Conservation (phyloP, 2,797 vertebrate genomes). For the Echeneis naucrates region DNA sequence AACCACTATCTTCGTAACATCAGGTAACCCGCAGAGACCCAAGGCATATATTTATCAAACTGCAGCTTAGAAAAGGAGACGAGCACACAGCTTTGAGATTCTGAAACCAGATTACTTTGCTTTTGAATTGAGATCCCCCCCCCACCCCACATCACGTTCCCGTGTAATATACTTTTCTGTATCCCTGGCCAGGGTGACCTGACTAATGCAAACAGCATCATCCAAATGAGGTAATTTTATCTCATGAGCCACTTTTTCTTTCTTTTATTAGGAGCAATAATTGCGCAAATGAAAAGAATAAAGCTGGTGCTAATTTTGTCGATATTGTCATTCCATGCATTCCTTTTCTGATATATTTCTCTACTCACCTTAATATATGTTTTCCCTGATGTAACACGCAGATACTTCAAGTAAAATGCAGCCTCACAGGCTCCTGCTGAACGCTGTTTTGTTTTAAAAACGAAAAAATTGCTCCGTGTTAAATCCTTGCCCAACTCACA, state of each 20-base stretch:
- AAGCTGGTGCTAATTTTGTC: neutral
- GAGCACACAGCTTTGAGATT: neutral
- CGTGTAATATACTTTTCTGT: neutral
- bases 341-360: neutral
- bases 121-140: slow-evolving; percentile 1
- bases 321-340: neutral
- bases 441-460: too few species aligned
- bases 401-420: neutral
- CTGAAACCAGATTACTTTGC: neutral
- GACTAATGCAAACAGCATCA: slow-evolving; percentile 4
- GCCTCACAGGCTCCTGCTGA: neutral
- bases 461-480: too few species aligned
- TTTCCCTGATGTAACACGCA: neutral
- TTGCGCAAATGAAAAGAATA: neutral
- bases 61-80: neutral
- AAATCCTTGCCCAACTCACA: neutral
- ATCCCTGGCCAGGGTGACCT: slow-evolving; percentile 7
- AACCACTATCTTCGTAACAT: neutral
- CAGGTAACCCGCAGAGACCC: neutral
- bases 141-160: neutral
- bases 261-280: too few species aligned
- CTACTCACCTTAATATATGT: neutral
- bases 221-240: slow-evolving; percentile 25
- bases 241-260: neutral
- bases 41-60: slow-evolving; percentile 3